phyloP scores from a whole-genome alignment of 2,888 invertebrate species.

The Amblyjoppa proteus region DNA sequence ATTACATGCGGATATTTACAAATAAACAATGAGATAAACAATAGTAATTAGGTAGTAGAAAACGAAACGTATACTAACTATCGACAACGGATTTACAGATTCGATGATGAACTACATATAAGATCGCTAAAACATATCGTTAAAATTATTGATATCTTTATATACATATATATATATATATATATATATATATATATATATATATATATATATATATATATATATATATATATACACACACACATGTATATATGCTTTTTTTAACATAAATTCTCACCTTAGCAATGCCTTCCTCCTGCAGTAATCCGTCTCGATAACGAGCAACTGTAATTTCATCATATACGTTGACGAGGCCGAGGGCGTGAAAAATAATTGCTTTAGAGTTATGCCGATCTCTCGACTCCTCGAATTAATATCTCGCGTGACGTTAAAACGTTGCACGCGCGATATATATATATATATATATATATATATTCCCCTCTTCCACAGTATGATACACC shows the following conservation, averaged over 20 bases:
- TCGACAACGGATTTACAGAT: not conserved
- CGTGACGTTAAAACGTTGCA: slow-evolving; percentile 2
- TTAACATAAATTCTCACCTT: slow-evolving; percentile 75
- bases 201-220: too few species aligned
- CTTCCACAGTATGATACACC: not conserved
- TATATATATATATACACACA: too few species aligned
- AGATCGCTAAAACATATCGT: not conserved
- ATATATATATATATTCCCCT: not conserved
- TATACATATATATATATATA: not conserved
- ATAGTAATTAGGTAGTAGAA: not conserved
- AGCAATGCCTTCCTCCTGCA: slow-evolving; percentile 83
- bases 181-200: not conserved
- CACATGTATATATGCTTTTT: not conserved
- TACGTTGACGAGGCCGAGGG: slow-evolving; percentile 75
- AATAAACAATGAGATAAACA: not conserved
- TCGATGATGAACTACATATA: slow-evolving; percentile 1
- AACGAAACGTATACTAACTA: not conserved
- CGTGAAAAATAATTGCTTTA: slow-evolving; percentile 53
- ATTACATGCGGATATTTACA: slow-evolving; percentile 7
- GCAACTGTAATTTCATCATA: slow-evolving; percentile 83
- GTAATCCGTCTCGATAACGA: slow-evolving; percentile 83
- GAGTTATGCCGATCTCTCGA: not conserved
- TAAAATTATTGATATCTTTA: not conserved
- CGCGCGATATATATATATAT: slow-evolving; percentile 22
- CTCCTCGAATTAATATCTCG: slow-evolving; percentile 20